Evolutionary conservation across 2,888 invertebrate species (phyloP), one percentile per base, ranked within the genome.

Genomic region (Argynnis bischoffii): DNA sequence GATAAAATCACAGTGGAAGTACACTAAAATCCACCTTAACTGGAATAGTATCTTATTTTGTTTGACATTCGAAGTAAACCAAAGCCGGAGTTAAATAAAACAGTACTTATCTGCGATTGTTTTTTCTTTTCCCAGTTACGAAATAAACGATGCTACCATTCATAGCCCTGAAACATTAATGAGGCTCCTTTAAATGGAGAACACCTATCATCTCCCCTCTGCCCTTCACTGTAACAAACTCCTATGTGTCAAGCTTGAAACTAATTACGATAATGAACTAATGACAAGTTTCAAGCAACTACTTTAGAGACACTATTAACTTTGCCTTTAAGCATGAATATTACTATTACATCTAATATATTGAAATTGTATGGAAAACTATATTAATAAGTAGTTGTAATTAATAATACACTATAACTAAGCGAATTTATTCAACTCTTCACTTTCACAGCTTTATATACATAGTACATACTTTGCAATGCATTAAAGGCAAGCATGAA

Each of bases 201-300:
- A 56, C 41, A 54, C 51, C 50, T 48, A 15, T 16, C 71, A 63
- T 64, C 66, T 63, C 57, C 69, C 69, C 70, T 71, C 74, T 73
- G 71, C 75, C 75, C 74, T 63, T 68, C 68, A 64, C 66, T 71
- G 69, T 69, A 69, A 63, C 75, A 66, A 74, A 69, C 71, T 64
- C 75, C 63, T 41, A 55, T 41, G 57, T 46, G 35, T 60, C 46
- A 54, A 67, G 66, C 81, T 73, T 72, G 75, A 75, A 76, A 83
- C 85, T 87, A 88, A 90, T 90, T 87, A 86, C 80, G 74, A 81
- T 89, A 89, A 90, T 90, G 86, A 90, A 89, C 83, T 85, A 87
- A 87, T 86, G 84, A 88, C 86, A 87, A 88, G 84, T 87, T 85
- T 80, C 77, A 77, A 75, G 72, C 70, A 74, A 85, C 83, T 84